A percentile compares a stretch with the other conserved stretches of the same genome.
phyloP scores from a whole-genome alignment of 2,888 invertebrate species.

The Timandra comae region DNA sequence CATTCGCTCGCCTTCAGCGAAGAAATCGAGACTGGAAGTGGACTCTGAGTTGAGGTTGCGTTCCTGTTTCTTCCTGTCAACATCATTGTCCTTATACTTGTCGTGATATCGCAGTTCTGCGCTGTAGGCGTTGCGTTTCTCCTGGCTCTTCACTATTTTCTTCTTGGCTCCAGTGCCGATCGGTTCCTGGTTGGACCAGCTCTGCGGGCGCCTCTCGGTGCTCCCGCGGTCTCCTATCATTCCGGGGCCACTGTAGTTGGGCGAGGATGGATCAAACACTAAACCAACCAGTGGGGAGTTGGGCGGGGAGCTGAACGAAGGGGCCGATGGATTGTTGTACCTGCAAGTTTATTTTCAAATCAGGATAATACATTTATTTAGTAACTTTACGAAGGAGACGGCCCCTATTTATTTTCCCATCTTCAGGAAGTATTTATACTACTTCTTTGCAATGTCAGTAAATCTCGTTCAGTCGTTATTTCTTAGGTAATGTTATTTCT shows the following conservation, averaged over 20 bases:
- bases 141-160: slow-evolving; percentile 66
- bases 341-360: too few relatives aligned
- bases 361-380: too few relatives aligned
- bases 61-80: slow-evolving; percentile 55
- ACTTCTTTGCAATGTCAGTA: too few relatives aligned
- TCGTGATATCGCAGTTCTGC: slow-evolving; percentile 58
- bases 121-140: slow-evolving; percentile 54
- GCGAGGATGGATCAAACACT: slow-evolving; percentile 61
- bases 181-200: slow-evolving; percentile 62
- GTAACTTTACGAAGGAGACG: too few relatives aligned
- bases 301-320: slow-evolving; percentile 67
- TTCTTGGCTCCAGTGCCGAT: slow-evolving; percentile 71
- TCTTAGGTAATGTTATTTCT: too few relatives aligned
- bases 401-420: too few relatives aligned
- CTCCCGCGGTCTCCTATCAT: slow-evolving; percentile 49
- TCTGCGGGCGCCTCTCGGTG: slow-evolving; percentile 57
- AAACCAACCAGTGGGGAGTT: slow-evolving; percentile 66
- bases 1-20: slow-evolving; percentile 78
- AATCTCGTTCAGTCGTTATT: too few relatives aligned
- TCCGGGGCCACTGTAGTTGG: slow-evolving; percentile 51
- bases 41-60: slow-evolving; percentile 66
- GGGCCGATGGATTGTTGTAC: slow-evolving; percentile 57
- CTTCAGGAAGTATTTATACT: too few relatives aligned
- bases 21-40: slow-evolving; percentile 75
- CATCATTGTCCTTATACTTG: slow-evolving; percentile 57